Conservation (phyloP, 2,797 vertebrate genomes). For the Xiphophorus birchmanni region DNA sequence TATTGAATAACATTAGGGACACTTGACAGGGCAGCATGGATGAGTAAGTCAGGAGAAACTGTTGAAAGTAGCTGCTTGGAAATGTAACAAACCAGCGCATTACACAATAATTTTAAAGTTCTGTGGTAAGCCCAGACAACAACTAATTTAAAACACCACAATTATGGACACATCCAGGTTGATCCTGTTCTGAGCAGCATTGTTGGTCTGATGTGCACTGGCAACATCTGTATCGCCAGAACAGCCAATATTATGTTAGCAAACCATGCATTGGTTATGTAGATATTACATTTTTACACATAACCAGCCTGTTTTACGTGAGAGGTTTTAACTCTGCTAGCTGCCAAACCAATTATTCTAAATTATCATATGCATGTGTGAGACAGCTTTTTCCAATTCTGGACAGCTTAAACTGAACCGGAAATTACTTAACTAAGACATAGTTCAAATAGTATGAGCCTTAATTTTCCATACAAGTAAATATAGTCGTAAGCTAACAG, state of each 20-base stretch:
- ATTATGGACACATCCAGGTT: not conserved
- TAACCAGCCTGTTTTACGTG: not conserved
- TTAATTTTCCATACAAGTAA: not conserved
- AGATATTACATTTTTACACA: not conserved
- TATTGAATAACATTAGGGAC: not conserved
- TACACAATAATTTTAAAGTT: not conserved
- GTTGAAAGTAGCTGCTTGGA: not conserved
- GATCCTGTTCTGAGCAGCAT: not conserved
- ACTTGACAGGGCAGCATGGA: not conserved
- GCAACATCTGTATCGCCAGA: not conserved
- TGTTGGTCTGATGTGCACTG: not conserved
- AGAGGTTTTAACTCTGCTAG: not conserved
- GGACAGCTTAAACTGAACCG: not conserved
- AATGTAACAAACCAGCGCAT: not conserved
- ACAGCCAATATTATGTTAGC: not conserved
- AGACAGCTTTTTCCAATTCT: not conserved
- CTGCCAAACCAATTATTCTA: not conserved
- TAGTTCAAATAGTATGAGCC: not conserved
- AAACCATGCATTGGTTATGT: not conserved
- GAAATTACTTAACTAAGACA: not conserved
- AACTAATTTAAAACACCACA: not conserved
- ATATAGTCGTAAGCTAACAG: not conserved
- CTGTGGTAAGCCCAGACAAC: not conserved
- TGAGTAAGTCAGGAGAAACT: not conserved
- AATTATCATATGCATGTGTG: not conserved